Base-by-base conservation (phyloP, 2,888 invertebrate species). In the Copidosoma aretas region DNA sequence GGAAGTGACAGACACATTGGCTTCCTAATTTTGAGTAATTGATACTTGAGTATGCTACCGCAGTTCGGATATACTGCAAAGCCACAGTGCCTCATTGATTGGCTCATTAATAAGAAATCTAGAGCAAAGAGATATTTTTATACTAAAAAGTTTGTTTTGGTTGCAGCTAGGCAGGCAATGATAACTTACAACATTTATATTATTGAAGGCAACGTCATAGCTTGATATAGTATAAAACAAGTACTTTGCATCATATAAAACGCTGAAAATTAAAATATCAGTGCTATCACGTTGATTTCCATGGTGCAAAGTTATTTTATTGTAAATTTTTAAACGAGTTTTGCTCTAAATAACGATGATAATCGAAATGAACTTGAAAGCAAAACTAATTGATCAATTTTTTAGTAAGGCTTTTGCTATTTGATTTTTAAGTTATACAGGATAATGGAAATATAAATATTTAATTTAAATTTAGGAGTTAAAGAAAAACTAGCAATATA, bases 401-500 rank as follows among this genome's bases (percentile, higher is more conserved):
- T 56, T 59, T 64, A n/a, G 56, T 17, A 64, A 49, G 60, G 62
- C 63, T 67, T 67, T 67, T 65, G 60, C 68, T 54, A 53, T 32
- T 49, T 15, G 49, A 53, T 12, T 46, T 46, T 8, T 15, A 46
- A 14, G 43, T 32, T 32, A 46, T 17, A 46, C 17, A 17, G 17
- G 12, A 46, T 8, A 46, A 56, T 43, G 60, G 60, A 62, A 63
- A 51, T 66, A 32, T 32, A 21, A 53, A 17, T 53, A 71, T 65
- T 68, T 52, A 60, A 63, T 25, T 51, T 58, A 3, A 60, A 46
- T 49, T 51, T 67, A 65, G 58, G 66, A 72, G 12, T 52, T 32
- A 17, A 59, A 75, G 67, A 59, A 21, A 54, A 25, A 21, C 62
- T 62, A 66, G 64, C 54, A 60, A 66, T 74, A 73, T 77, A 70